phyloP scores from a whole-genome alignment of 2,113 vertebrate genomes.

The Catagonus wagneri region DNA sequence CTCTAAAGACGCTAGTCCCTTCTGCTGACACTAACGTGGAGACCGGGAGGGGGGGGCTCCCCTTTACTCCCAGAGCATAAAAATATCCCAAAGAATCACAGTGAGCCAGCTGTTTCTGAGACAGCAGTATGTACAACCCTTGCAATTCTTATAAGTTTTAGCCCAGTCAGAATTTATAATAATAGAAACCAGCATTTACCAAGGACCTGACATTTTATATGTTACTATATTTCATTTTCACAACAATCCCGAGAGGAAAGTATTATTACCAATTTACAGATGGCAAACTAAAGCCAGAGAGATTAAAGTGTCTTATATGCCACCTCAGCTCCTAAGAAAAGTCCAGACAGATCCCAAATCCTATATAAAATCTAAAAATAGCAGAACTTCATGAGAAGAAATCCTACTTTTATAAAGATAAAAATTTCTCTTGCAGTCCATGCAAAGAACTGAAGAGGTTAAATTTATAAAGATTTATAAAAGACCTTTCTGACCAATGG shows the following conservation, averaged over 20 bases:
- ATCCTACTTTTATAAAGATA: constrained; percentile 31
- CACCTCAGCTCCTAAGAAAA: background rate
- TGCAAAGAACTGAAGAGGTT: constrained; percentile 26
- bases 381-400: constrained; percentile 23
- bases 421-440: constrained; percentile 21
- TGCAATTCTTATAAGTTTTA: background rate
- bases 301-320: background rate
- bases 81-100: background rate
- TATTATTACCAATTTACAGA: background rate
- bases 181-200: background rate
- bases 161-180: background rate
- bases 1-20: background rate
- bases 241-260: constrained; percentile 1
- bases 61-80: background rate
- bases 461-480: constrained; percentile 38
- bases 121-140: background rate
- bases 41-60: background rate
- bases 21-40: background rate
- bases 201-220: background rate
- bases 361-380: constrained; percentile 40
- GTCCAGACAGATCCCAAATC: background rate
- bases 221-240: constrained; percentile 30
- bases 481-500: background rate
- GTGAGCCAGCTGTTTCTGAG: background rate
- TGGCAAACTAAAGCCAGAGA: background rate